Base-by-base conservation (phyloP, 2,113 vertebrate species). In the Oxyura jamaicensis region DNA sequence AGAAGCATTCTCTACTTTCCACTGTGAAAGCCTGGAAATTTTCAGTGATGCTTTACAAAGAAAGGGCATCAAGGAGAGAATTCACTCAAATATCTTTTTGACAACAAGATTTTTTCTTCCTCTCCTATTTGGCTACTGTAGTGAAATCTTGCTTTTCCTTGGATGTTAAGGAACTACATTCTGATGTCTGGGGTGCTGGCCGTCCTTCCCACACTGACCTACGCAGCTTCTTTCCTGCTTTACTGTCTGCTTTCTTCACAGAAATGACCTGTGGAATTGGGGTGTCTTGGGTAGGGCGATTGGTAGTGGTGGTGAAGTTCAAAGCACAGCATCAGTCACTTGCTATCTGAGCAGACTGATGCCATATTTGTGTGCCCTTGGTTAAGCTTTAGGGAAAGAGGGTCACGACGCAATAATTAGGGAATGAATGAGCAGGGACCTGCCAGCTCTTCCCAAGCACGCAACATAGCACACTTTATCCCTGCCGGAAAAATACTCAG, bases 401-500 rank as follows among this genome's bases (percentile, higher is more conserved):
- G 86, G 77, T 93, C 21, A 3, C 66, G 86, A 86, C 63, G 86
- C 53, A 77, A 89, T 97, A 94, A 86, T 82, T 82, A 75, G 66
- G 83, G 86, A 80, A 82, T 8, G 55, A 68, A 86, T 12, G 71
- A 74, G 69, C 77, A 65, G 76, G 72, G 76, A 85, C 59, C 14
- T 0, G 29, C 78, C 95, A 78, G 77, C 85, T 91, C 83, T 95
- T 91, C 72, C 46, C 52, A 84, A 90, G 59, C 86, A 95, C 67
- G 79, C 29, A 33, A 50, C 65, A 63, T 77, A 95, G 85, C 88
- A 82, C 84, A 87, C 65, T 96, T 90, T 89, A 81, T 97, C 95
- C 92, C 94, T 95, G 81, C 89, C 96, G 75, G 92, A 95, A 95
- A 91, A 90, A 97, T 93, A 86, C 95, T 95, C 83, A 94, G 93